Evolutionary conservation across 2,888 invertebrate genomes (phyloP), one percentile per base, ranked within the genome.

Genomic region (Trisateles emortualis): DNA sequence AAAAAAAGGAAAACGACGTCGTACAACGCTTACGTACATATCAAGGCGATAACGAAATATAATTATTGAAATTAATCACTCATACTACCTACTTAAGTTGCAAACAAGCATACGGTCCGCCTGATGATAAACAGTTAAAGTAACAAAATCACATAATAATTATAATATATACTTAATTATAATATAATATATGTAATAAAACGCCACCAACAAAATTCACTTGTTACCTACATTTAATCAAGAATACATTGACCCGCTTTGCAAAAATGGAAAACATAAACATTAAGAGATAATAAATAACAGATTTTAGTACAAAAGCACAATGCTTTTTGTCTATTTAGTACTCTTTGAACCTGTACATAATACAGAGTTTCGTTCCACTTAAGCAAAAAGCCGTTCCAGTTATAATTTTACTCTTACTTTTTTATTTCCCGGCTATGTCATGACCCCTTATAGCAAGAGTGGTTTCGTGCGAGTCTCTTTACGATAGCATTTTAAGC

Each of bases 361-460:
- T 68, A 63, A 73, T 70, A 62, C 64, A 56, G 56, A 64, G 55
- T 62, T 64, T 70, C 65, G 42, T 69, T 61, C 64, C 63, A 69
- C 70, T 72, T 69, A 64, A 61, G 64, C 49, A 64, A 64, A 68
- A 62, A 74, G 73, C 59, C 50, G 61, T 49, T 53, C 55, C 57
- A 64, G 61, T 72, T 66, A 75, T 72, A 72, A 75, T 72, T 74
- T 72, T 53, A 45, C 60, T 39, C 58, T 68, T 51, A 67, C 61
- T 72, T 74, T 74, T n/a, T 67, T 72, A 66, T 64, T 61, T 59
- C 57, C 40, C 54, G 51, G 40, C 64, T 58, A 48, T 58, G 64
- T 60, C 64, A 54, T 67, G 71, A 70, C 74, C 71, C 33, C 52
- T 70, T 64, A 56, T 48, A 43, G 33, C 52, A 9, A 36, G 44